Evolutionary conservation across 2,888 invertebrate genomes (phyloP).

Genomic region (Cerastis leucographa): DNA sequence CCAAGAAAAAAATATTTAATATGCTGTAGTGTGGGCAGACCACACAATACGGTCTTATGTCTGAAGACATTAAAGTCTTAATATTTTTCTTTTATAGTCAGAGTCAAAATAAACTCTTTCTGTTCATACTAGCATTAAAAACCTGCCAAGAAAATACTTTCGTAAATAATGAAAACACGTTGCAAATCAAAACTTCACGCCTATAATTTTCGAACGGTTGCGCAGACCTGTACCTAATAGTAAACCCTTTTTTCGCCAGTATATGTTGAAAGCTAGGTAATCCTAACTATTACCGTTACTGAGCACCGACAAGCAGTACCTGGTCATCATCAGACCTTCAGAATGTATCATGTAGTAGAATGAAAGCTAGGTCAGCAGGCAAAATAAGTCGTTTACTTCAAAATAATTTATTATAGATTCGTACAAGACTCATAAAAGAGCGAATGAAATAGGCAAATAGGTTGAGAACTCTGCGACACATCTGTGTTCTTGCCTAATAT

Average conservation of each 20-base stretch:
- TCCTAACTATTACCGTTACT: too few species aligned
- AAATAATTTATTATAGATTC: too few species aligned
- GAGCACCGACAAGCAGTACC: too few species aligned
- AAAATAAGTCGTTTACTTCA: too few species aligned
- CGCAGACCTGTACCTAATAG: background rate
- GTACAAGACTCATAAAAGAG: too few species aligned
- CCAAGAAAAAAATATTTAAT: constrained; percentile 17
- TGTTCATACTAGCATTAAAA: background rate
- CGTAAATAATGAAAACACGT: background rate
- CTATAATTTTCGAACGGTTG: background rate
- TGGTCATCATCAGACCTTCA: too few species aligned
- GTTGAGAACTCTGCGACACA: too few species aligned
- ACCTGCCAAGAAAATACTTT: background rate
- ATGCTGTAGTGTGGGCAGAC: background rate
- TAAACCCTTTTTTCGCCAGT: background rate
- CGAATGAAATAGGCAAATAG: too few species aligned
- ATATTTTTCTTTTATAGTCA: constrained; percentile 28
- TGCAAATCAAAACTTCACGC: background rate
- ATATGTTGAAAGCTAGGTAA: too few species aligned
- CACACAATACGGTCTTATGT: constrained; percentile 16
- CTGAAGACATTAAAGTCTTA: constrained; percentile 9
- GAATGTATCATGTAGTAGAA: too few species aligned
- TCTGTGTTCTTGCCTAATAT: too few species aligned
- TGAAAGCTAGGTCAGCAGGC: too few species aligned
- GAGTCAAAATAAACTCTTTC: constrained; percentile 1